Evolutionary conservation across 2,888 invertebrate genomes (phyloP), one percentile per base, ranked within the genome.

Genomic region (Ferdinandea cuprea): DNA sequence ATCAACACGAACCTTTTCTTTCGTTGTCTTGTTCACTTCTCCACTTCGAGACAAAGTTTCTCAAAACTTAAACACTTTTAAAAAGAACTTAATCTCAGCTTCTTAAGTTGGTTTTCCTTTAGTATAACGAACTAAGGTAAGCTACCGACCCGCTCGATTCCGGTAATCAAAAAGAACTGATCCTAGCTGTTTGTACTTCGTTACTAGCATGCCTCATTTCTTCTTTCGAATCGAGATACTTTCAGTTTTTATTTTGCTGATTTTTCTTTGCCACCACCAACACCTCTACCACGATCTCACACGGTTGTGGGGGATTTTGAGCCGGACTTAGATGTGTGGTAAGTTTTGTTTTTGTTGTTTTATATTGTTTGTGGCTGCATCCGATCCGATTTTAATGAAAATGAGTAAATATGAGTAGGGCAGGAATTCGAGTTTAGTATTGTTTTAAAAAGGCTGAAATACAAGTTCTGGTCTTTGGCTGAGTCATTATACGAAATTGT

Each of bases 91-190:
- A 63, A 56, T 63, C 78, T 73, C 78, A 68, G 72, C 63, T 73
- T 78, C 28, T 58, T 52, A 37, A 13, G 13, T 8, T 25, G 11
- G 3, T 63, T 44, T 25, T 11, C 19, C n/a, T 52, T 52, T 37
- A 21, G 21, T 56, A 2, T 35, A 46, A 54, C 56, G 32, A 59
- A 71, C 44, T 78, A 73, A 83, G 78, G 72, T 21, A 66, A 83
- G 81, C 81, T 66, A 83, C 73, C 83, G 83, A 83, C 87, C 89
- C 88, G 88, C 86, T 87, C 88, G 87, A 86, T 86, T 88, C 86
- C 87, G 88, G 85, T 87, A 88, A 86, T 86, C 88, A 86, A 88
- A 88, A 87, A 89, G 88, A 89, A 89, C 89, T 89, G 87, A 89
- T 86, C 85, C 73, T 78, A 71, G 66, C 44, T 15, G 44, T 40